Percentiles rank a stretch among this genome's conserved stretches.
Conservation (phyloP, 1,140 invertebrate genomes). For the Macrocentrus cingulum region DNA sequence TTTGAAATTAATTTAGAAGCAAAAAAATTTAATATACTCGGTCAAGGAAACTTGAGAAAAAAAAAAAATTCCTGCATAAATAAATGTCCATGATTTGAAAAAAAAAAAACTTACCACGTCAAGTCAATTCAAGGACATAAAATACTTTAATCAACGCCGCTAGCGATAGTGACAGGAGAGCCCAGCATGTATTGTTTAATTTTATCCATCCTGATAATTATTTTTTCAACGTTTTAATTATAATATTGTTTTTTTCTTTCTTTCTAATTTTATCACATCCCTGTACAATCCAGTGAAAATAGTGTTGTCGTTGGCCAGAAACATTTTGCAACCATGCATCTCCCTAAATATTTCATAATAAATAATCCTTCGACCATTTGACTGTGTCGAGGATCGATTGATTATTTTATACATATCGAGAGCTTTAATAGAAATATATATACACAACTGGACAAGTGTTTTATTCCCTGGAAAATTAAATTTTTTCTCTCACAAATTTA, state of each 20-base stretch:
- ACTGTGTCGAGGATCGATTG: not conserved
- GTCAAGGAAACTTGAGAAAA: no score
- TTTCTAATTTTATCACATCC: constrained; percentile 13
- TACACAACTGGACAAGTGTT: constrained; percentile 7
- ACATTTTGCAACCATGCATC: constrained; percentile 22
- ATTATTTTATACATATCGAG: constrained; percentile 18
- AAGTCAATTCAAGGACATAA: constrained; percentile 33
- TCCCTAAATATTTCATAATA: constrained; percentile 6
- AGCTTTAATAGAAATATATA: constrained; percentile 27
- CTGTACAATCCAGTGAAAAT: constrained; percentile 16
- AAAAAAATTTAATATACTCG: no score
- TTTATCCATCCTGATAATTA: constrained; percentile 32
- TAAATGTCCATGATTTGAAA: no score
- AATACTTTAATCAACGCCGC: constrained; percentile 30
- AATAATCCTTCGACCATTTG: not conserved
- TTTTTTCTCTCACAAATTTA: not conserved
- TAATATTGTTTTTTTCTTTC: constrained; percentile 20
- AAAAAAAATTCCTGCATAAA: no score
- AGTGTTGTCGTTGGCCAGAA: constrained; percentile 28
- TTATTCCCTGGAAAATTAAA: not conserved
- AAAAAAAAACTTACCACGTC: constrained; percentile 8
- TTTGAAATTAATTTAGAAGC: no score
- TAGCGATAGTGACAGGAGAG: constrained; percentile 60
- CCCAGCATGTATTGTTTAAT: constrained; percentile 46
- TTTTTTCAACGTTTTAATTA: constrained; percentile 26